A percentile compares a stretch with the other conserved stretches of the same genome.
These are phyloP conservation scores for Xestia xanthographa DNA, from an alignment of 2,888 invertebrate genomes.

Conservation along the genomic window DNA sequence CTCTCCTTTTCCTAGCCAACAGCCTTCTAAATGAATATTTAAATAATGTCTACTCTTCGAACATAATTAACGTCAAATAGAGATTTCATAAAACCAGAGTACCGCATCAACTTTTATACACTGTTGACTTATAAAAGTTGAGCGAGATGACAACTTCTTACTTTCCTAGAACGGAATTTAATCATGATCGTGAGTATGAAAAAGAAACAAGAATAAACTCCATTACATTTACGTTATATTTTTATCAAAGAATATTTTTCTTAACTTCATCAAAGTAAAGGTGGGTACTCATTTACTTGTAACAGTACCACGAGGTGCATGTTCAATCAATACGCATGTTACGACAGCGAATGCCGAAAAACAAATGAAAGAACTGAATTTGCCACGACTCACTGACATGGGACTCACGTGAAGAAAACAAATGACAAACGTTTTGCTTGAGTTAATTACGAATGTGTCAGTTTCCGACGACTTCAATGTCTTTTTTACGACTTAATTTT, in stretches of 20 bases:
- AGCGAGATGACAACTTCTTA: constrained; percentile 20
- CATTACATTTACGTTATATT: constrained; percentile 31
- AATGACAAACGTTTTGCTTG: neutral
- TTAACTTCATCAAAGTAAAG: constrained; percentile 22
- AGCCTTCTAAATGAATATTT: neutral
- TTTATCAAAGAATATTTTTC: constrained; percentile 42
- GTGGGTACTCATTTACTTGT: neutral
- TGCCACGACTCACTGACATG: neutral
- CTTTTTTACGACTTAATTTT: too few species aligned
- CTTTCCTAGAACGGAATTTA: constrained; percentile 40
- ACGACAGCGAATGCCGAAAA: neutral
- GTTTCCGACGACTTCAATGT: too few species aligned
- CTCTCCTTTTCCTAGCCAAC: neutral
- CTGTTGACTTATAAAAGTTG: constrained; percentile 27
- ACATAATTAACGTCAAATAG: constrained; percentile 21
- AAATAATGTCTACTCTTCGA: neutral
- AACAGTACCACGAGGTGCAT: neutral
- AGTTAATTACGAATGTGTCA: neutral
- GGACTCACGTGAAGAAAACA: neutral
- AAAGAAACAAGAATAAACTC: constrained; percentile 37
- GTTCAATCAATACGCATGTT: neutral
- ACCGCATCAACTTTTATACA: constrained; percentile 15
- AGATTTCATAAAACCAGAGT: neutral
- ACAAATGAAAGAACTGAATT: neutral
- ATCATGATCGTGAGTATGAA: constrained; percentile 37